Evolutionary conservation across 2,797 vertebrate genomes (phyloP).

Genomic region (Onychomys arenicola): DNA sequence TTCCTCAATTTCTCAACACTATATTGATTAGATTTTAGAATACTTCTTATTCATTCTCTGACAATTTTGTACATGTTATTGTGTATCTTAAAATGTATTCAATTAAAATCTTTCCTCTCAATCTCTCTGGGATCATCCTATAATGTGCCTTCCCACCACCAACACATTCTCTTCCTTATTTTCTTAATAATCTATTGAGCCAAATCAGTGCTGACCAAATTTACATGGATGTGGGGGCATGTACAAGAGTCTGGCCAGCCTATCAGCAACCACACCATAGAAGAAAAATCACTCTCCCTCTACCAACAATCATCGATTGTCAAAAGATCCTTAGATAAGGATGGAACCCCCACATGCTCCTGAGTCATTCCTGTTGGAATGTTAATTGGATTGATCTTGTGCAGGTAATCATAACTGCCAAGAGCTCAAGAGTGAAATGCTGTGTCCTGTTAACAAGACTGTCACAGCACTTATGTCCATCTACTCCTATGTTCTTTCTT

Average conservation of each 20-base stretch:
- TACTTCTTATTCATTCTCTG: background rate
- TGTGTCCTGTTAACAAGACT: background rate
- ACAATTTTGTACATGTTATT: background rate
- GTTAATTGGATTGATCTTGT: background rate
- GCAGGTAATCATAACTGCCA: background rate
- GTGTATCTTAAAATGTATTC: background rate
- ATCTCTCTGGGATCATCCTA: background rate
- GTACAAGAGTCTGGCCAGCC: background rate
- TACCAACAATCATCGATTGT: background rate
- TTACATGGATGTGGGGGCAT: background rate
- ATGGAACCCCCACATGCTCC: background rate
- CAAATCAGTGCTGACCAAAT: background rate
- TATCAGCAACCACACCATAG: background rate
- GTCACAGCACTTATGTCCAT: background rate
- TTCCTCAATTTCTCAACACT: background rate
- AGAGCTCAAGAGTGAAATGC: background rate
- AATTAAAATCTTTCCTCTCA: background rate
- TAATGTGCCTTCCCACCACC: background rate
- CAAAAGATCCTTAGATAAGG: background rate
- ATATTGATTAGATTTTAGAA: background rate
- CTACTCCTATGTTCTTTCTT: background rate
- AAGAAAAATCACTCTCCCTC: background rate
- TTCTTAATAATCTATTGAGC: background rate
- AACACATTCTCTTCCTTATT: background rate
- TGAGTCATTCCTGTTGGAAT: background rate